Conservation (phyloP, 2,797 vertebrate genomes). For the Urosaurus nigricauda region DNA sequence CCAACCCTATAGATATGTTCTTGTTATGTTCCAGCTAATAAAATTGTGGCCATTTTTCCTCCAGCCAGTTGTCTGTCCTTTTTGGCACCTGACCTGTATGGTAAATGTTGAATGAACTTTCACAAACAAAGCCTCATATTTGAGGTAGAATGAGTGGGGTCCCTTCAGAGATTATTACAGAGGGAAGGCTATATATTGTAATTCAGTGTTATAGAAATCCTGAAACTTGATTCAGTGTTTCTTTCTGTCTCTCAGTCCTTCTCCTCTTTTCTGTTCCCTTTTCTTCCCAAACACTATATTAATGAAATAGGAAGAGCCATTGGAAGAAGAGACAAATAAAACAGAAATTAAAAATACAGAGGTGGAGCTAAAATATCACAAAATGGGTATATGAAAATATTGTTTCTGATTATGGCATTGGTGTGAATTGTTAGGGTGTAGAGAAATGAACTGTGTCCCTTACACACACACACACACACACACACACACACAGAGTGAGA, state of each 20-base stretch:
- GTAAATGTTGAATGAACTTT: too few species aligned
- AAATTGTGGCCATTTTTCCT: too few species aligned
- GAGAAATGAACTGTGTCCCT: too few species aligned
- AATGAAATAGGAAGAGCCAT: not conserved
- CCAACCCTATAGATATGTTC: too few species aligned
- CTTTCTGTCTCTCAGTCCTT: not conserved
- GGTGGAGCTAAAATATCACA: not conserved
- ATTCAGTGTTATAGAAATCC: not conserved
- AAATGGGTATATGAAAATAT: not conserved
- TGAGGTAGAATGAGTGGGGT: not conserved
- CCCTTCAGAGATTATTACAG: not conserved
- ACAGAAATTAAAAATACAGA: not conserved
- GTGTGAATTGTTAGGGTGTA: too few species aligned
- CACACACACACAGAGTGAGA: too few species aligned
- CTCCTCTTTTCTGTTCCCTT: not conserved
- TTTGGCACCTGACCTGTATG: too few species aligned
- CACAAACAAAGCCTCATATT: not conserved
- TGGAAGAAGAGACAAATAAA: not conserved
- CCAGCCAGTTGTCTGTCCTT: too few species aligned
- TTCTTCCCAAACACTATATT: too few species aligned
- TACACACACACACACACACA: too few species aligned
- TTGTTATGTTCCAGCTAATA: too few species aligned
- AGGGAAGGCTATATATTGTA: not conserved
- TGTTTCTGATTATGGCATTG: not conserved
- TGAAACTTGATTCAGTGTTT: not conserved